Evolutionary conservation across 2,797 vertebrate species (phyloP), one percentile per base, ranked within the genome.

Genomic region (Cyprinella venusta): DNA sequence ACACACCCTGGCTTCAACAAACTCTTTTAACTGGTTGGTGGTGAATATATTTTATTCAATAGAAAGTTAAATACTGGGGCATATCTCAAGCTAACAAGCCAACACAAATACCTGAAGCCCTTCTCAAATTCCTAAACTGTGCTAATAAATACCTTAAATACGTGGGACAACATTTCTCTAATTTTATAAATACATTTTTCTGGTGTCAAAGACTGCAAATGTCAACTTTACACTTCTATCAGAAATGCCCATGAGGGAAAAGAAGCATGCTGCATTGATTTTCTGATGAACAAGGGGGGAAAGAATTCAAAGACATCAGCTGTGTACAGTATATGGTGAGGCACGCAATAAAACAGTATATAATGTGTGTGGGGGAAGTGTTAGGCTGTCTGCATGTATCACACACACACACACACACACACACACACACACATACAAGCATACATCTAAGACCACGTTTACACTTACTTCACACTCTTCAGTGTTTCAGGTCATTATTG

Each of bases 211-310:
- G 48, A 56, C 36, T 16, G 38, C n/a, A 54, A 74, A 52, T 65
- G 69, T 71, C 16, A 79, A 21, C 16, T 59, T 59, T 61, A 78
- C 40, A 71, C 3, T 24, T 30, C 65, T 48, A 26, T 42, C 13
- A 50, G 67, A 52, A 50, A 45, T 40, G 19, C 0, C 7, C 15
- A 38, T 24, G 5, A 77, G 19, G 50, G 7, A 68, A 83, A 70
- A 69, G 26, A 84, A 16, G 15, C 71, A 30, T 21, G 24, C 7
- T n/a, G 36, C 65, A n/a, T 13, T 13, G 1, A 50, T 82, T 88
- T 86, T 40, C 94, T 95, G 78, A 24, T 33, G 6, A 63, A 86
- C 80, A 64, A 84, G 7, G 71, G 0, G 40, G 38, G 61, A 5
- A 76, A 15, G 7, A 56, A 61, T 40, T 16, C 8, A 67, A 10